phyloP scores from a whole-genome alignment of 1,140 invertebrate species.

The Ceratitis capitata region DNA sequence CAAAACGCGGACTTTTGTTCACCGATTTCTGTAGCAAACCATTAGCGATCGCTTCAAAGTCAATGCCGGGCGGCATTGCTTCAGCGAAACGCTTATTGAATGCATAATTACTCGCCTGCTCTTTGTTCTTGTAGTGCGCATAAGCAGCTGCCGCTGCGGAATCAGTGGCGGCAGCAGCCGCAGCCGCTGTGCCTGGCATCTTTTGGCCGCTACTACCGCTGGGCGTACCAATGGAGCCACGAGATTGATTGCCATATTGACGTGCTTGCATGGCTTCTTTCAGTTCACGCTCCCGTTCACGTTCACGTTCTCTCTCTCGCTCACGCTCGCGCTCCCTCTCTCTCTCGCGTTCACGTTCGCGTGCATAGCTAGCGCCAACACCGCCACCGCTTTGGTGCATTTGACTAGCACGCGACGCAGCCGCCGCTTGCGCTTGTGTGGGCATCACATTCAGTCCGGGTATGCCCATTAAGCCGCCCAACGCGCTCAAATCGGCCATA shows the following conservation, averaged over 20 bases:
- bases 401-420: constrained; percentile 43
- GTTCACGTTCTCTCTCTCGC: constrained; percentile 46
- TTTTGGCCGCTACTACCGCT: background rate
- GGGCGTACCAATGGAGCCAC: constrained; percentile 50
- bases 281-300: constrained; percentile 54
- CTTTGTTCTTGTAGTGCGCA: constrained; percentile 54
- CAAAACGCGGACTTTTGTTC: constrained; percentile 63
- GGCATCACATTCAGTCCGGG: constrained; percentile 62
- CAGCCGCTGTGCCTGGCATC: constrained; percentile 3
- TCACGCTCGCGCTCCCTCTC: constrained; percentile 53
- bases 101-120: constrained; percentile 52
- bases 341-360: constrained; percentile 46
- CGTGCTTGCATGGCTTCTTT: constrained; percentile 56
- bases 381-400: constrained; percentile 45
- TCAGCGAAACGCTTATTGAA: constrained; percentile 62
- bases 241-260: constrained; percentile 59
- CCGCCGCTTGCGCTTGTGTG: constrained; percentile 39
- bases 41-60: constrained; percentile 61
- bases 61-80: constrained; percentile 59
- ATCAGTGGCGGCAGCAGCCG: constrained; percentile 46
- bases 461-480: constrained; percentile 59
- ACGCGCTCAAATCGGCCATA: constrained; percentile 56
- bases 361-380: constrained; percentile 47
- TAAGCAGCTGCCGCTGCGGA: constrained; percentile 55
- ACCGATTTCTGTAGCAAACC: constrained; percentile 61